phyloP scores from a whole-genome alignment of 2,888 invertebrate species.

The Esperia sulphurella region DNA sequence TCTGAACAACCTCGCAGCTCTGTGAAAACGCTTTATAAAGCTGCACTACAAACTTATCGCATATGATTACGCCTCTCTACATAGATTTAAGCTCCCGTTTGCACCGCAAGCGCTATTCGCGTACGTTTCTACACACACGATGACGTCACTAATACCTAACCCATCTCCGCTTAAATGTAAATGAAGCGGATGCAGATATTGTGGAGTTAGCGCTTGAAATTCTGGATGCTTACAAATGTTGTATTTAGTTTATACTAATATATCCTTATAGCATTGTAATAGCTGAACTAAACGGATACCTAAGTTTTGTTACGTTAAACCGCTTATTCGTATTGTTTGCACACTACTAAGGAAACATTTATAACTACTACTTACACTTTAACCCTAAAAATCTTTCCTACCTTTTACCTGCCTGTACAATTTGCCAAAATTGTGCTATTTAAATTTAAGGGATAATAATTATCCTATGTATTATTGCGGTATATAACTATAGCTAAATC shows the following conservation, averaged over 20 bases:
- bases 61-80: constrained; percentile 4
- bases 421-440: too few species aligned
- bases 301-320: too few species aligned
- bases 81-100: constrained; percentile 7
- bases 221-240: background rate
- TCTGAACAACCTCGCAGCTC: background rate
- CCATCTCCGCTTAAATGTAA: constrained; percentile 7
- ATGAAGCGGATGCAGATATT: constrained; percentile 7
- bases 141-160: constrained; percentile 16
- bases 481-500: too few species aligned
- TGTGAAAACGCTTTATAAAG: background rate
- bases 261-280: too few species aligned
- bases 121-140: constrained; percentile 7
- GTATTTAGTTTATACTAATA: background rate
- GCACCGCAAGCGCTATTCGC: constrained; percentile 2
- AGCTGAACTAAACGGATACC: too few species aligned
- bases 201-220: background rate
- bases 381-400: too few species aligned
- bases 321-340: too few species aligned
- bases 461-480: too few species aligned
- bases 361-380: too few species aligned
- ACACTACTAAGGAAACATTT: too few species aligned
- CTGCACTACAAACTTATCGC: constrained; percentile 5
- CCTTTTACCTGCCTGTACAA: too few species aligned
- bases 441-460: too few species aligned